A percentile compares a stretch with the other conserved stretches of the same genome.
Conservation (phyloP, 2,113 vertebrate genomes). For the Amblyornis subalaris region DNA sequence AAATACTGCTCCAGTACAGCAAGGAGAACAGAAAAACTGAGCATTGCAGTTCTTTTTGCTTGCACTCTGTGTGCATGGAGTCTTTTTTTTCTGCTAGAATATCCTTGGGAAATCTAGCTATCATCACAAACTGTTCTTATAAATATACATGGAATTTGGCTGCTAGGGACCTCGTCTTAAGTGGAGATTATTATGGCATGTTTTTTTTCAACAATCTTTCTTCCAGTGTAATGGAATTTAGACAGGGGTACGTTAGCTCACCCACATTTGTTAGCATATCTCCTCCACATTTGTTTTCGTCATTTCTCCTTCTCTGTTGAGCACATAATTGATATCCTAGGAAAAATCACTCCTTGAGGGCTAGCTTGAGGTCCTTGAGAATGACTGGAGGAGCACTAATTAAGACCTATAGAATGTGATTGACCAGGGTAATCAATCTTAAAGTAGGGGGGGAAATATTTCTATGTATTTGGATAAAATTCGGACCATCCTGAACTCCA, state of each 20-base stretch:
- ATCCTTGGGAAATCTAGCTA: not conserved
- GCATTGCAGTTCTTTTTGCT: not conserved
- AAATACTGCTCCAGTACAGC: not conserved
- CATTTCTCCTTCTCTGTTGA: not conserved
- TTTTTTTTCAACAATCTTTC: not conserved
- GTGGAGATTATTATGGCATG: not conserved
- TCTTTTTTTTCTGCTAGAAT: not conserved
- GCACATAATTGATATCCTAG: not conserved
- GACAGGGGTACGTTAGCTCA: not conserved
- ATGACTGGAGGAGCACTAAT: not conserved
- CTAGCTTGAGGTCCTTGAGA: not conserved
- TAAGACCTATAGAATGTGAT: not conserved
- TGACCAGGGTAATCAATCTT: not conserved
- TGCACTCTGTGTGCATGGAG: not conserved
- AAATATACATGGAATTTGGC: constrained; percentile 6
- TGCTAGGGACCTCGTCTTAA: not conserved
- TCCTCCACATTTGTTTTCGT: not conserved
- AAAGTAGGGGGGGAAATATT: not conserved
- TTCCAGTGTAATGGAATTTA: not conserved
- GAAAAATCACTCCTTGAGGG: not conserved
- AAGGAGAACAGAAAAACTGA: not conserved
- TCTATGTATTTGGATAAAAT: not conserved
- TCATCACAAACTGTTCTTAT: not conserved
- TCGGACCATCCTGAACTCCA: not conserved
- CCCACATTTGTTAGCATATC: not conserved